These are phyloP conservation scores for Leuctra nigra DNA, from an alignment of 2,888 invertebrate species.

Conservation along the genomic window DNA sequence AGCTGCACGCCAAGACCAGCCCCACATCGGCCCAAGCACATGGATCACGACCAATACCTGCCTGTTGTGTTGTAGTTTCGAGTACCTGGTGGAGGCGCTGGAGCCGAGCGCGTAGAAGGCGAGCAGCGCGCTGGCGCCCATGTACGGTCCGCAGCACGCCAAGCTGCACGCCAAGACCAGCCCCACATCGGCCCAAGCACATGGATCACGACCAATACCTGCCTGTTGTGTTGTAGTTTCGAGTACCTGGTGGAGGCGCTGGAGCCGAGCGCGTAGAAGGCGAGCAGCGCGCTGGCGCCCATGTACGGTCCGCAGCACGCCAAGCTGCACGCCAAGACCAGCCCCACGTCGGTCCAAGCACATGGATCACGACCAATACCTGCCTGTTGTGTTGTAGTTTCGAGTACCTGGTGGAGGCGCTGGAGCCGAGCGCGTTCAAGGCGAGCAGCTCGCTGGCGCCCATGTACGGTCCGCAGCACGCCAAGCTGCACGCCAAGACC, in stretches of 20 bases:
- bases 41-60: not conserved
- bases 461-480: not conserved
- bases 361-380: not conserved
- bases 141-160: not conserved
- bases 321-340: not conserved
- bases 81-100: not conserved
- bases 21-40: not conserved
- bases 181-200: not conserved
- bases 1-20: not conserved
- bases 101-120: not conserved
- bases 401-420: not conserved
- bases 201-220: not conserved
- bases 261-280: not conserved
- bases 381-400: no score
- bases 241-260: not conserved
- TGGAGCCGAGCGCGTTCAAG: not conserved
- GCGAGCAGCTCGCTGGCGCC: not conserved
- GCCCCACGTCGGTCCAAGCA: not conserved
- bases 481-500: not conserved
- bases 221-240: no score
- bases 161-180: not conserved
- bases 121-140: not conserved
- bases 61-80: conserved; percentile 17
- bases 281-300: not conserved
- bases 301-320: not conserved